Conservation (phyloP, 1,140 invertebrate genomes). For the Drosophila seguyi region DNA sequence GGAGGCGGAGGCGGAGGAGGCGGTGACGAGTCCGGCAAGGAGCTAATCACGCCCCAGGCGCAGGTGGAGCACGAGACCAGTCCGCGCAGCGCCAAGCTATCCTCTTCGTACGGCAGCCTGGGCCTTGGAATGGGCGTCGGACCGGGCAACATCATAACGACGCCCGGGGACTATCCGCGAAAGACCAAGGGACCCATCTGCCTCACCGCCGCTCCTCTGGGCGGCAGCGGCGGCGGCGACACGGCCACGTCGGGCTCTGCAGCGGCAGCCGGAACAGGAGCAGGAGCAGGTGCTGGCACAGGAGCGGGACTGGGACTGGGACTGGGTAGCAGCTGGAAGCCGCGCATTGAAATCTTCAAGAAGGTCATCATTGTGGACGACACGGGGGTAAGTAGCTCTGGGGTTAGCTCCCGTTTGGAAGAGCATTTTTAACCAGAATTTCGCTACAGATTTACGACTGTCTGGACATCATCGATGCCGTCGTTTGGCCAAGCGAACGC, state of each 20-base stretch:
- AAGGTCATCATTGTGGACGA: conserved; percentile 87
- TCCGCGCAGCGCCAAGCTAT: conserved; percentile 70
- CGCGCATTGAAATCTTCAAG: conserved; percentile 86
- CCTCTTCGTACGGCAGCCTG: conserved; percentile 76
- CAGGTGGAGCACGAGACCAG: conserved; percentile 57
- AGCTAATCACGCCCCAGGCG: conserved; percentile 22
- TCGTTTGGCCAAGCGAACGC: conserved; percentile 95
- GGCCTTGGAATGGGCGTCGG: conserved; percentile 61
- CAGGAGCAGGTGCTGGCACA: not conserved
- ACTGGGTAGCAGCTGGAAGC: conserved; percentile 42
- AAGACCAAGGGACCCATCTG: conserved; percentile 83
- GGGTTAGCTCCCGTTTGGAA: not conserved
- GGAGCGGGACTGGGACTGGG: not conserved
- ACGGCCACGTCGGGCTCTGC: conserved; percentile 5
- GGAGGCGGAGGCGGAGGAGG: not conserved
- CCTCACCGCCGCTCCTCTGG: conserved; percentile 47
- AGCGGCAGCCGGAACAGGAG: not conserved
- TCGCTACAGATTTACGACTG: conserved; percentile 91
- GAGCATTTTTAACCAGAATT: not conserved
- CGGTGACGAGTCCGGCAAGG: conserved; percentile 23
- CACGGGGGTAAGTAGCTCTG: conserved; percentile 84
- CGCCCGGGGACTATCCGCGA: conserved; percentile 77
- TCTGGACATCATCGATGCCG: conserved; percentile 95
- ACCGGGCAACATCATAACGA: conserved; percentile 77
- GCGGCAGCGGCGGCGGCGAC: conserved; percentile 1